phyloP scores from a whole-genome alignment of 1,140 invertebrate species.

The Wiebesia pumilae region DNA sequence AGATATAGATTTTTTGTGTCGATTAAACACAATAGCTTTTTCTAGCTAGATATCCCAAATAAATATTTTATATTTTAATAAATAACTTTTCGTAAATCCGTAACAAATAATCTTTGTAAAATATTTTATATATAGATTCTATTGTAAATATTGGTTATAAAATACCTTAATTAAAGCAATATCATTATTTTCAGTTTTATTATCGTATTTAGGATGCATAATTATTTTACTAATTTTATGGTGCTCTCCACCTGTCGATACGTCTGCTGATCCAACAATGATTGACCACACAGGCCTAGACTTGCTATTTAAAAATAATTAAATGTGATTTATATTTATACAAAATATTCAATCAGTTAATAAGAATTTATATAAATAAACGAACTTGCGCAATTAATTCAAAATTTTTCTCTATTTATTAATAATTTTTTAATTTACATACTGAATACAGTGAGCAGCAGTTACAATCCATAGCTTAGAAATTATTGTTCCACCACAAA shows the following conservation, averaged over 20 bases:
- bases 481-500: conserved; percentile 51
- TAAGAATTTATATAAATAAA: too few species aligned
- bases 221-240: conserved; percentile 47
- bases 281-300: conserved; percentile 19
- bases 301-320: conserved; percentile 11
- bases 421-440: background rate
- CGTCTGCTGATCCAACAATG: conserved; percentile 34
- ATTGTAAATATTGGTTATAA: background rate
- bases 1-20: conserved; percentile 34
- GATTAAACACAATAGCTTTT: conserved; percentile 33
- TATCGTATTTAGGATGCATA: conserved; percentile 33
- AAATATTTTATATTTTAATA: background rate
- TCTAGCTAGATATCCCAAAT: conserved; percentile 30
- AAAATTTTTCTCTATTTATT: background rate
- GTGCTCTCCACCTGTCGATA: conserved; percentile 29
- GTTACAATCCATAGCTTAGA: conserved; percentile 48
- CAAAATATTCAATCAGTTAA: too few species aligned
- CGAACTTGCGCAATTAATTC: background rate
- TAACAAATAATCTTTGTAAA: background rate
- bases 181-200: conserved; percentile 47
- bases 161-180: conserved; percentile 52
- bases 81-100: background rate
- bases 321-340: background rate
- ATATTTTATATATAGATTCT: too few species aligned
- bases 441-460: conserved; percentile 52